These are phyloP conservation scores for Tillus elongatus DNA, from an alignment of 2,888 invertebrate genomes.

Conservation along the genomic window DNA sequence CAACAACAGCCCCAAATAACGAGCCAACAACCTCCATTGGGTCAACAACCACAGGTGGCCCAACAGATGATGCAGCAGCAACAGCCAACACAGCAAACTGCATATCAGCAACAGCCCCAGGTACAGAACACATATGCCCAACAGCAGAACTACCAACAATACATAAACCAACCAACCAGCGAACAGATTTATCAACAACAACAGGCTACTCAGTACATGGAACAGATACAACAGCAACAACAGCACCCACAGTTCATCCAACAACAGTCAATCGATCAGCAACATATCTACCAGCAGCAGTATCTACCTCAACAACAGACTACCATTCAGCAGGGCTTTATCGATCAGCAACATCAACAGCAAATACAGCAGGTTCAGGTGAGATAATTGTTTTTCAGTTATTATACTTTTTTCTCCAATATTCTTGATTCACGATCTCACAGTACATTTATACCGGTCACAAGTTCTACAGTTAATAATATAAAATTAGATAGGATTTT, in stretches of 20 bases:
- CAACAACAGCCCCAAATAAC: conserved; percentile 12
- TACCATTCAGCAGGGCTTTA: not conserved
- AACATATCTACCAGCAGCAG: conserved; percentile 18
- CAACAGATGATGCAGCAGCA: conserved; percentile 15
- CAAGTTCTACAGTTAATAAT: no score
- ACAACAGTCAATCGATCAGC: conserved; percentile 15
- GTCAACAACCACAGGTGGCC: conserved; percentile 19
- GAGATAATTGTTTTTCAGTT: not conserved
- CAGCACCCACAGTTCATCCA: conserved; percentile 4
- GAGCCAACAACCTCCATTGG: conserved; percentile 3
- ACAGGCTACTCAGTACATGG: no score
- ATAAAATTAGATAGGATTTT: no score
- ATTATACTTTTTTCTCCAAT: not conserved
- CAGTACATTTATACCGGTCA: no score
- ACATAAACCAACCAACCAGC: conserved; percentile 10
- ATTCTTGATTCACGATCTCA: not conserved
- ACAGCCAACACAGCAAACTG: conserved; percentile 4
- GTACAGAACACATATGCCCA: no score
- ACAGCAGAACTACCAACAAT: no score
- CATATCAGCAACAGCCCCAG: no score
- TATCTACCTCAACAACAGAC: conserved; percentile 23
- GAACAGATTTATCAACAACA: not conserved
- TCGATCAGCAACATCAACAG: not conserved
- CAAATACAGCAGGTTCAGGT: not conserved
- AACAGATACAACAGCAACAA: conserved; percentile 4